Percentiles rank a stretch among this genome's conserved stretches.
Evolutionary conservation across 2,113 vertebrate genomes (phyloP).

Genomic region (Chlorocebus sabaeus): DNA sequence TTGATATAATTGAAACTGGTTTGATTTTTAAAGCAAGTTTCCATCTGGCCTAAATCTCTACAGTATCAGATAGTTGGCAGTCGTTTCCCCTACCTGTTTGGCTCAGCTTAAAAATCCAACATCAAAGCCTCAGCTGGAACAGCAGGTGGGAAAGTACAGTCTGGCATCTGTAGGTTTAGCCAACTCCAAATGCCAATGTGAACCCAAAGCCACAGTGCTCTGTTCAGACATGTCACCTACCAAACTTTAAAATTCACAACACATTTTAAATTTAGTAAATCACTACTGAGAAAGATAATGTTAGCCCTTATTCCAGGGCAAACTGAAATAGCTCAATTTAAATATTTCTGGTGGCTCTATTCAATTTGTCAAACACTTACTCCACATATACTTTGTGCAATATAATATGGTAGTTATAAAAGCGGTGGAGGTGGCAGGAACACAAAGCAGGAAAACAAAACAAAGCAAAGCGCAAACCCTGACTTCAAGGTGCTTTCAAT

Average conservation of each 20-base stretch:
- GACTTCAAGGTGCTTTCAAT: neutral
- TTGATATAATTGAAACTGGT: neutral
- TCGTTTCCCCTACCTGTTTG: conserved; percentile 18
- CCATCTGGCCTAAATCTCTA: neutral
- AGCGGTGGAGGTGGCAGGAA: neutral
- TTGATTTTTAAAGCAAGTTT: neutral
- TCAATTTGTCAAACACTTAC: neutral
- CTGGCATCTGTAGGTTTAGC: neutral
- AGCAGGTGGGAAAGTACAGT: conserved; percentile 26
- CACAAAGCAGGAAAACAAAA: neutral
- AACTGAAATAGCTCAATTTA: neutral
- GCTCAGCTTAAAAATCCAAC: conserved; percentile 21
- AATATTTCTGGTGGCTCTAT: neutral
- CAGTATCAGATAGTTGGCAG: neutral
- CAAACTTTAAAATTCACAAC: neutral
- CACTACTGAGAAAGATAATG: neutral
- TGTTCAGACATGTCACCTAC: neutral
- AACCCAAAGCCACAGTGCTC: neutral
- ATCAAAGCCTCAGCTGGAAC: conserved; percentile 20
- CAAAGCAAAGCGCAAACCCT: neutral
- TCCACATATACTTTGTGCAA: neutral
- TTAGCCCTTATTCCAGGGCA: neutral
- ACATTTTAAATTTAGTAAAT: neutral
- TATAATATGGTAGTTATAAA: neutral
- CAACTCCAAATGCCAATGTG: conserved; percentile 2